Evolutionary conservation across 2,113 vertebrate species (phyloP).

Genomic region (Larimichthys polyactis): DNA sequence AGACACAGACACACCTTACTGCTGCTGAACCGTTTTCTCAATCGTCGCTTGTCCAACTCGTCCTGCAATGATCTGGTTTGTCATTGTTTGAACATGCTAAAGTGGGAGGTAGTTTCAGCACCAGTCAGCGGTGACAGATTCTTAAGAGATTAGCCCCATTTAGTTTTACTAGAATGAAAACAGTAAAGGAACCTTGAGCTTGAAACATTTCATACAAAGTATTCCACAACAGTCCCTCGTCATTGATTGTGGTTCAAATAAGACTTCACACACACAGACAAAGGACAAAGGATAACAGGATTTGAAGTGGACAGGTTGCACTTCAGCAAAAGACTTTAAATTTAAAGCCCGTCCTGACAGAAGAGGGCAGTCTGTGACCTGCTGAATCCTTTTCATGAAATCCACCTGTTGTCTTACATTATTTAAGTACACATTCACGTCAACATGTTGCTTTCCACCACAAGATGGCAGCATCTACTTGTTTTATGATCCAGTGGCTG

Average conservation of each 20-base stretch:
- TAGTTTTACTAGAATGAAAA: no score
- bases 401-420: no score
- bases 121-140: no score
- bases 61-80: background rate
- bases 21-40: background rate
- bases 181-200: no score
- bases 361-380: background rate
- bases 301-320: no score
- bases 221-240: no score
- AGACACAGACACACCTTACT: background rate
- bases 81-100: background rate
- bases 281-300: background rate
- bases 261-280: background rate
- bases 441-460: slow-evolving; percentile 12
- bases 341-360: no score
- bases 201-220: no score
- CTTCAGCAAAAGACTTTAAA: no score
- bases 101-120: slow-evolving; percentile 23
- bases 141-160: no score
- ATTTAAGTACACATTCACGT: no score
- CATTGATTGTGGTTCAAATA: background rate
- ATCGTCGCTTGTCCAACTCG: background rate
- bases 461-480: slow-evolving; percentile 58
- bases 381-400: background rate
- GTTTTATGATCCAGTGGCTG: background rate